A percentile compares a stretch with the other conserved stretches of the same genome.
Evolutionary conservation across 2,888 invertebrate genomes (phyloP).

Genomic region (Drosophila sordidula): DNA sequence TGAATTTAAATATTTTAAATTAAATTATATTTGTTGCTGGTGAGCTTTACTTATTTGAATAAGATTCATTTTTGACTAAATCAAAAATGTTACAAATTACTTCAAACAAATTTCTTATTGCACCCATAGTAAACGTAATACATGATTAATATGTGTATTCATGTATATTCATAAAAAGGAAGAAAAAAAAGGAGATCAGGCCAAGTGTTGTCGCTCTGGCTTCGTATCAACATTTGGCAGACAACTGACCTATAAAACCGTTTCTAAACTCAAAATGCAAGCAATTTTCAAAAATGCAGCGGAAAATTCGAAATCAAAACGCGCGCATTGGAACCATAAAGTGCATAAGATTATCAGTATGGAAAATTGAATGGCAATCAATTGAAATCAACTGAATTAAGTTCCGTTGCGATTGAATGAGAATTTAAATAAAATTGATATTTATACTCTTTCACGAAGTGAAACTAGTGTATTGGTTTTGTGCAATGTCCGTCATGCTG

Average conservation of each 20-base stretch:
- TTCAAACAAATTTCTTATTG: too few species aligned
- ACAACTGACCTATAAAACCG: conserved; percentile 43
- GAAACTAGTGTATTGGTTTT: too few species aligned
- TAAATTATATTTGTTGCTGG: too few species aligned
- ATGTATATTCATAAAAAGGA: conserved; percentile 2
- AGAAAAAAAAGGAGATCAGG: not conserved
- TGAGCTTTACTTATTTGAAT: too few species aligned
- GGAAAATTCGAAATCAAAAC: conserved; percentile 21
- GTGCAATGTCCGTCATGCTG: too few species aligned
- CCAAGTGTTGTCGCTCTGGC: conserved; percentile 53
- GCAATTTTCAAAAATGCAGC: conserved; percentile 42
- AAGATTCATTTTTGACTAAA: too few species aligned
- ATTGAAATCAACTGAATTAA: conserved; percentile 25
- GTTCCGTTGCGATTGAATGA: conserved; percentile 42
- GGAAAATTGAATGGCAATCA: conserved; percentile 31
- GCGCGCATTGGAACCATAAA: too few species aligned
- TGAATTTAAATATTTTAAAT: too few species aligned
- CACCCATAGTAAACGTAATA: conserved; percentile 21
- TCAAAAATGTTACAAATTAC: too few species aligned
- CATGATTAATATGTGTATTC: conserved; percentile 17
- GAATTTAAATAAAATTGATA: conserved; percentile 38
- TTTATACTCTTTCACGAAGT: too few species aligned
- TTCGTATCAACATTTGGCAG: conserved; percentile 57
- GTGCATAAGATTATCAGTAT: conserved; percentile 40
- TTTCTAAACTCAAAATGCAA: conserved; percentile 41